Evolutionary conservation across 2,797 vertebrate species (phyloP).

Genomic region (Eptatretus atami): DNA sequence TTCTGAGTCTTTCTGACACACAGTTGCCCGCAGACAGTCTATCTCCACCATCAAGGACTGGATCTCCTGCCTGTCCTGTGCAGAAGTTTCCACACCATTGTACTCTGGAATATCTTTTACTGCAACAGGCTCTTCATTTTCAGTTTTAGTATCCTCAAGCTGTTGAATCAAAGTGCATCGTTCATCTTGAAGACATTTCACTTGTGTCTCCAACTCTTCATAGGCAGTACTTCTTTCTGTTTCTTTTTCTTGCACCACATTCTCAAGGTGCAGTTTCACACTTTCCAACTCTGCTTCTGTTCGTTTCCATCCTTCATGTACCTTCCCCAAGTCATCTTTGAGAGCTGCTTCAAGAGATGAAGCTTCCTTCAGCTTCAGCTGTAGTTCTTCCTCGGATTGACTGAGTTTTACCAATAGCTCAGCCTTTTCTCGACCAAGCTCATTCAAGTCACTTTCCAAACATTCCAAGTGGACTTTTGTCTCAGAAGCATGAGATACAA

Average conservation of each 20-base stretch:
- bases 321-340: constrained; percentile 18
- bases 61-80: constrained; percentile 11
- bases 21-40: constrained; percentile 24
- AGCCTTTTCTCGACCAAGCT: constrained; percentile 1
- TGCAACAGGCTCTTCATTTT: neutral
- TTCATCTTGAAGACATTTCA: neutral
- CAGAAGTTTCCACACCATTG: neutral
- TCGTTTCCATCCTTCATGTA: constrained; percentile 21
- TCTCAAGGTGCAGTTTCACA: constrained; percentile 27
- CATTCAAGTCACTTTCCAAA: neutral
- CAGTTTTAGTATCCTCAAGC: neutral
- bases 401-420: constrained; percentile 1
- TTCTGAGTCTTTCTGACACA: constrained; percentile 28
- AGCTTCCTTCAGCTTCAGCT: neutral
- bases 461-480: neutral
- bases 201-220: neutral
- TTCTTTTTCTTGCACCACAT: constrained; percentile 13
- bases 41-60: constrained; percentile 25
- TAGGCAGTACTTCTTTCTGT: neutral
- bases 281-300: constrained; percentile 19
- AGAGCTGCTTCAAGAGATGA: neutral
- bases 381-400: constrained; percentile 1
- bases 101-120: neutral
- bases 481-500: neutral
- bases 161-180: neutral